Conservation (phyloP, 2,113 vertebrate genomes). For the Rallus limicola region DNA sequence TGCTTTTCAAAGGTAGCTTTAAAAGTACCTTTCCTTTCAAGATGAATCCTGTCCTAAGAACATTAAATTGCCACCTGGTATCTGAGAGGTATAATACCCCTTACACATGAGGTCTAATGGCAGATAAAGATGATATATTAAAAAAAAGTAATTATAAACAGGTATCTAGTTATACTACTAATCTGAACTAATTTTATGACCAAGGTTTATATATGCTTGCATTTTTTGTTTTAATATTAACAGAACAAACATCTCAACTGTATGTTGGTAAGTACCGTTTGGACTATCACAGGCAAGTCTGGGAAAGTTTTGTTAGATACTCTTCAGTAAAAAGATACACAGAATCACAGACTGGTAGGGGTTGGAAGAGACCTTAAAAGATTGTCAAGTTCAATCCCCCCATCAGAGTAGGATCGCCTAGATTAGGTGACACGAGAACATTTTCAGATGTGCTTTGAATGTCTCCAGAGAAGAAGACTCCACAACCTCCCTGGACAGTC, state of each 20-base stretch:
- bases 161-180: neutral
- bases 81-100: too few relatives aligned
- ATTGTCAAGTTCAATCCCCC: too few relatives aligned
- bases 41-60: neutral
- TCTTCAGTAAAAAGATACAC: neutral
- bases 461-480: too few relatives aligned
- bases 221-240: neutral
- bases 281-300: neutral
- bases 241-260: neutral
- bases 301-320: neutral
- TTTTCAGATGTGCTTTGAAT: too few relatives aligned
- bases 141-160: neutral
- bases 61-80: neutral
- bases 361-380: too few relatives aligned
- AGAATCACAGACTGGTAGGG: too few relatives aligned
- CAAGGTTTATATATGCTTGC: neutral
- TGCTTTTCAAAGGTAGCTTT: neutral
- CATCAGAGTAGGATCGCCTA: too few relatives aligned
- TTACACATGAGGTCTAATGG: neutral
- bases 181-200: neutral
- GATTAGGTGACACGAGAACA: too few relatives aligned
- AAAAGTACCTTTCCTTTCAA: neutral
- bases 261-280: neutral
- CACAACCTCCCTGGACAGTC: too few relatives aligned
- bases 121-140: neutral